Base-by-base conservation (phyloP, 2,888 invertebrate genomes). In the Sinopyrophorus schimmeli region DNA sequence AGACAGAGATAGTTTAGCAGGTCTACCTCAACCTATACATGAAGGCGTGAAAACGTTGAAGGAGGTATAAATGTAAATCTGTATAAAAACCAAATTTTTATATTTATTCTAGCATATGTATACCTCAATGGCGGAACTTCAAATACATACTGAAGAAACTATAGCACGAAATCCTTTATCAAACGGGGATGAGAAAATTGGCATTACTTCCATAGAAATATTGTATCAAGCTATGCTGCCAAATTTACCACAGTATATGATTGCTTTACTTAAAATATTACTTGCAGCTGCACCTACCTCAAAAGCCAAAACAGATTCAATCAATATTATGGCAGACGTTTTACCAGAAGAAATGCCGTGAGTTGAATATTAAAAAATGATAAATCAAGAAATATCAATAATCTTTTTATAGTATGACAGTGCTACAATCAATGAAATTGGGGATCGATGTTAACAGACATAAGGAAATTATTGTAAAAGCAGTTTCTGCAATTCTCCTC, bases 261-360 rank as follows among this genome's bases (percentile, higher is more conserved):
- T 98, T 67, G 94, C 96, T 12, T 72, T 99, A 41, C 76, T 99
- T 37, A 99, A 99, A 78, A 93, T 99, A 61, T 79, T 99, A 44
- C 78, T 99, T 44, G 98, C 98, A 17, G 97, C 98, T 41, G 95
- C 97, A 20, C 98, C 99, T 3, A 97, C 97, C n/a, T 94, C 94
- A n/a, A 97, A 96, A 76, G 87, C 92, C 3, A 97, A 97, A 77
- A 92, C 89, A 5, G 99, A 99, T 70, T 95, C 97, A 35, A 93
- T 98, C 64, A 98, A 98, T 73, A 97, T 99, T 28, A 87, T 98
- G 84, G 92, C 95, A 24, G 99, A 99, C 75, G 90, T 99, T 34
- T 74, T 99, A 59, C 98, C 98, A 1, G 95, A 94, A 75, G 94
- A 95, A 77, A 94, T 95, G 93, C 96, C 96, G 81, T 85, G 73